These are phyloP conservation scores for Microtus pennsylvanicus DNA, from an alignment of 2,113 vertebrate genomes.

Conservation along the genomic window DNA sequence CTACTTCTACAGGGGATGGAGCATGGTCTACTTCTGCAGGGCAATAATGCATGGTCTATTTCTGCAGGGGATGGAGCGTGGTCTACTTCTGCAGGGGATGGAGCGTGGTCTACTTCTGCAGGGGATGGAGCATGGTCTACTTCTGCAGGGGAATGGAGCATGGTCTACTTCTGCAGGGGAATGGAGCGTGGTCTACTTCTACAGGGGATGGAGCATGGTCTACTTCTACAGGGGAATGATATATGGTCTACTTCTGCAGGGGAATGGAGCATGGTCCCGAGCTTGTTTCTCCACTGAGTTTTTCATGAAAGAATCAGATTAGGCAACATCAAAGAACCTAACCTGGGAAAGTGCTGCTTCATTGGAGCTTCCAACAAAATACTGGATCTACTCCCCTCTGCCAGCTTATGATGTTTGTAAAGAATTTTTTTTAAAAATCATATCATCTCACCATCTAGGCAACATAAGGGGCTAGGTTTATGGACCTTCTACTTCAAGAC, in stretches of 20 bases:
- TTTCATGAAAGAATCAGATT: not conserved
- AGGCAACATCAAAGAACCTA: not conserved
- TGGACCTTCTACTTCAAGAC: conserved; percentile 23
- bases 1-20: too few relatives aligned
- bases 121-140: too few relatives aligned
- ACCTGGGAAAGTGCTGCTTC: not conserved
- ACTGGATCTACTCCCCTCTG: not conserved
- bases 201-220: not conserved
- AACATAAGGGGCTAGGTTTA: not conserved
- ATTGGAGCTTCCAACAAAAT: conserved; percentile 8
- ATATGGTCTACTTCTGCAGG: too few relatives aligned
- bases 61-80: too few relatives aligned
- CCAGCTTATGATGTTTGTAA: conserved; percentile 11
- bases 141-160: too few relatives aligned
- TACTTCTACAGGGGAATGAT: too few relatives aligned
- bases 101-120: too few relatives aligned
- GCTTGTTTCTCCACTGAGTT: not conserved
- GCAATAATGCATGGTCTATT: too few relatives aligned
- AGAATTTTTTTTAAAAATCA: not conserved
- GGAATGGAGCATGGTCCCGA: not conserved
- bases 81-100: too few relatives aligned
- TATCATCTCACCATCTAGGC: not conserved
- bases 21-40: too few relatives aligned
- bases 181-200: too few relatives aligned
- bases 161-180: too few relatives aligned